phyloP scores from a whole-genome alignment of 2,888 invertebrate species.

The Synanthedon formicaeformis region DNA sequence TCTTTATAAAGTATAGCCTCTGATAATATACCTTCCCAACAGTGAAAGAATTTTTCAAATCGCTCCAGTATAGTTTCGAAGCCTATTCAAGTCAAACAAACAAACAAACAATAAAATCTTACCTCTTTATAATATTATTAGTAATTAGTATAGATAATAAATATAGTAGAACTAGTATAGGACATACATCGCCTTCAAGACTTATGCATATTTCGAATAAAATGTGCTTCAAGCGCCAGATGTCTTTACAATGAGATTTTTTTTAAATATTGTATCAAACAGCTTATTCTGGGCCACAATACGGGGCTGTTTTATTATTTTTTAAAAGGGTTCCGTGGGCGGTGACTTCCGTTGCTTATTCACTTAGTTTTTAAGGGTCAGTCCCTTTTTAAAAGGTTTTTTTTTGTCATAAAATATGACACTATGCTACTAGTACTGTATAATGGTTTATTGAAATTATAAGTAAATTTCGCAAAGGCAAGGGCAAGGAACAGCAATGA shows the following conservation, averaged over 20 bases:
- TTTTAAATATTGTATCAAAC: constrained; percentile 17
- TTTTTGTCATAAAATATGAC: constrained; percentile 21
- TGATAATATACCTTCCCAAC: no score
- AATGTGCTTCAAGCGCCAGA: constrained; percentile 9
- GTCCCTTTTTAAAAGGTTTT: constrained; percentile 15
- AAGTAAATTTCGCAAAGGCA: neutral
- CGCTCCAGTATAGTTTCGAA: no score
- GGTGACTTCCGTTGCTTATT: constrained; percentile 24
- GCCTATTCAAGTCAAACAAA: no score
- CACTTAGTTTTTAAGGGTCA: constrained; percentile 16
- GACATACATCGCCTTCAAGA: no score
- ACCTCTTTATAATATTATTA: no score
- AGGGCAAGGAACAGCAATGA: no score
- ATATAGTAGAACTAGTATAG: no score
- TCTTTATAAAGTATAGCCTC: no score
- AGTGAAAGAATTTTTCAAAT: no score
- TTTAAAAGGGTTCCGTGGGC: constrained; percentile 38
- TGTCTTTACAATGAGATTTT: constrained; percentile 10
- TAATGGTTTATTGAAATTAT: neutral
- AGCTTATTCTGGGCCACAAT: constrained; percentile 12
- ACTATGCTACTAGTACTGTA: constrained; percentile 12
- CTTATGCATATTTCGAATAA: neutral
- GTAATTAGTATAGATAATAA: no score
- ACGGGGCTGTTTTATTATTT: constrained; percentile 29
- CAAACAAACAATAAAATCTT: no score